phyloP scores from a whole-genome alignment of 2,888 invertebrate genomes.

The Chrysolina haemoptera region DNA sequence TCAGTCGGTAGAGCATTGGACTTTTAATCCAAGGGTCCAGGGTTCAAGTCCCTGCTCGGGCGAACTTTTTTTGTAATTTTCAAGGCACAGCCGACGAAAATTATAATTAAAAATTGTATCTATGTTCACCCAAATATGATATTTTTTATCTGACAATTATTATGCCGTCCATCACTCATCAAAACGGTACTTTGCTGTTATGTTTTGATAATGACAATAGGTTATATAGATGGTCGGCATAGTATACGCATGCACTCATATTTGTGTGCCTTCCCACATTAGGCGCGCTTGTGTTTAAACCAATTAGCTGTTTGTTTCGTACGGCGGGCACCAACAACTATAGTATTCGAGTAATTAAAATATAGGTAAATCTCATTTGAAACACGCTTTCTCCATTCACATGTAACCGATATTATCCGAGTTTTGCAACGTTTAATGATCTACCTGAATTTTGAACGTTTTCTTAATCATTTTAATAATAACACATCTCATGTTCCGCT shows the following conservation, averaged over 20 bases:
- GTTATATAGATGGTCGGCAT: neutral
- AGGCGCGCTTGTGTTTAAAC: neutral
- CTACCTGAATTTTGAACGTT: conserved; percentile 11
- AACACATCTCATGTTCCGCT: conserved; percentile 16
- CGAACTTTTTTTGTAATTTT: neutral
- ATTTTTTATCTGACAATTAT: conserved; percentile 6
- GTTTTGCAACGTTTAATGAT: conserved; percentile 15
- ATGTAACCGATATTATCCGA: conserved; percentile 6
- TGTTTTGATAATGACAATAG: conserved; percentile 4
- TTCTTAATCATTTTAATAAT: neutral
- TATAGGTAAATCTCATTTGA: neutral
- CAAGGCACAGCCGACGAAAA: neutral
- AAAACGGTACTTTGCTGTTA: conserved; percentile 16
- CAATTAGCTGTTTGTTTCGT: neutral
- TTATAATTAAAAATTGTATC: neutral
- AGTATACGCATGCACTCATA: neutral
- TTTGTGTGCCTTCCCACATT: neutral
- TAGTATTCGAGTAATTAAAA: neutral
- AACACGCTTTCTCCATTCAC: conserved; percentile 8
- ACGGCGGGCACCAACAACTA: neutral
- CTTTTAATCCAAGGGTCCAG: conserved; percentile 86
- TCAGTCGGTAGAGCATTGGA: conserved; percentile 84
- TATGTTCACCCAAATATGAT: neutral
- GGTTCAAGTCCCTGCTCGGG: conserved; percentile 68
- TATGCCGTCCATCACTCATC: conserved; percentile 10